Evolutionary conservation across 1,140 invertebrate genomes (phyloP).

Genomic region (Aleiodes sp.): DNA sequence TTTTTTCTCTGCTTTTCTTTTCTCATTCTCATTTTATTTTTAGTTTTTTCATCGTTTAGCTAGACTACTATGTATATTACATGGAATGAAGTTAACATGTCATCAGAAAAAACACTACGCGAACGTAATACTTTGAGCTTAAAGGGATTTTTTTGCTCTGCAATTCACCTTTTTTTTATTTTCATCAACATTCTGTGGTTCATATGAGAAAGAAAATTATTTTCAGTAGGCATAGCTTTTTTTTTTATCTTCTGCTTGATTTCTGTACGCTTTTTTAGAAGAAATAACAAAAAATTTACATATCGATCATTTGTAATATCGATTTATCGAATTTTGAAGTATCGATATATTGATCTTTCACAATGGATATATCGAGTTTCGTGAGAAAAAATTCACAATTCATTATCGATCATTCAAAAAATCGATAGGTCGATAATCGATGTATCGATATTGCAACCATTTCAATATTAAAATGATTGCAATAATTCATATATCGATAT

Average conservation of each 20-base stretch:
- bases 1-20: no score
- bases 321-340: neutral
- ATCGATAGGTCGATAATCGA: no score
- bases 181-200: constrained; percentile 4
- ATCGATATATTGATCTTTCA: neutral
- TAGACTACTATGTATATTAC: constrained; percentile 68
- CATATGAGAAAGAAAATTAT: neutral
- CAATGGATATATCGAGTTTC: neutral
- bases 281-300: neutral
- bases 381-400: neutral
- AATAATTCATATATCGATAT: no score
- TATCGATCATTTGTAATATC: neutral
- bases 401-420: no score
- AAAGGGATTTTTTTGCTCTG: constrained; percentile 38
- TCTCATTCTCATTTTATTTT: neutral
- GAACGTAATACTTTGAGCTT: constrained; percentile 66
- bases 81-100: constrained; percentile 67
- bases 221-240: neutral
- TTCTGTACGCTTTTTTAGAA: neutral
- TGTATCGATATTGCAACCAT: no score
- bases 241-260: neutral
- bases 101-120: constrained; percentile 57
- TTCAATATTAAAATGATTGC: no score
- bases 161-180: neutral
- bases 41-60: constrained; percentile 43